Evolutionary conservation across 2,113 vertebrate genomes (phyloP), one percentile per base, ranked within the genome.

Genomic region (Ardeotis arabs): DNA sequence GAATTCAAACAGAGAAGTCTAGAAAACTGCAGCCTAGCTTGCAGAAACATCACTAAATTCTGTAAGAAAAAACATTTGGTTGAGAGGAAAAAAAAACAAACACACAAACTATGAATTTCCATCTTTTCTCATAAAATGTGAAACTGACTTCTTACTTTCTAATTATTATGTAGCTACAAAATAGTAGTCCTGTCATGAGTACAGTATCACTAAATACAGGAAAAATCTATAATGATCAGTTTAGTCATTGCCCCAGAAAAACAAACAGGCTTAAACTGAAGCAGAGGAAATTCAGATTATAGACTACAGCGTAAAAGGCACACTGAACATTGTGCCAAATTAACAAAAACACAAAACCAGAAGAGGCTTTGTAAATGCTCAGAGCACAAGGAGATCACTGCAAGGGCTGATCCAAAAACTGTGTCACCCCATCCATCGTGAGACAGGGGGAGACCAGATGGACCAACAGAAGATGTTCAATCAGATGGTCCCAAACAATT

Each of bases 371-470:
- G 22, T 33, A 92, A 91, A 37, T 60, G 41, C 27, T 76, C 24
- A 84, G 72, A 83, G 37, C 22, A 75, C 41, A 73, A 82, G 18
- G 24, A 83, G 12, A 79, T 67, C 31, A 58, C 35, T 53, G 39
- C 44, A 78, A 87, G 56, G 23, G 24, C 52, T 93, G 60, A 56
- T 73, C 69, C 72, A 72, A 78, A 81, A 90, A 84, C 60, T 49
- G 20, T 44, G 56, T 73, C 84, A 87, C 35, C 44, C n/a, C 39
- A 75, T 64, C 70, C 84, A 29, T 56, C 9, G 2, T 19, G 59
- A 93, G 31, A 44, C 56, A 89, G 31, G 31, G n/a, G 93, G 56
- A 94, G 92, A 82, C 78, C 95, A 96, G 82, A 87, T 93, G 94
- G 81, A 87, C 66, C 45, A 93, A 64, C 66, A 90, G 60, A 89